Conservation (phyloP, 2,797 vertebrate genomes). For the Ptychobarbus kaznakovi region DNA sequence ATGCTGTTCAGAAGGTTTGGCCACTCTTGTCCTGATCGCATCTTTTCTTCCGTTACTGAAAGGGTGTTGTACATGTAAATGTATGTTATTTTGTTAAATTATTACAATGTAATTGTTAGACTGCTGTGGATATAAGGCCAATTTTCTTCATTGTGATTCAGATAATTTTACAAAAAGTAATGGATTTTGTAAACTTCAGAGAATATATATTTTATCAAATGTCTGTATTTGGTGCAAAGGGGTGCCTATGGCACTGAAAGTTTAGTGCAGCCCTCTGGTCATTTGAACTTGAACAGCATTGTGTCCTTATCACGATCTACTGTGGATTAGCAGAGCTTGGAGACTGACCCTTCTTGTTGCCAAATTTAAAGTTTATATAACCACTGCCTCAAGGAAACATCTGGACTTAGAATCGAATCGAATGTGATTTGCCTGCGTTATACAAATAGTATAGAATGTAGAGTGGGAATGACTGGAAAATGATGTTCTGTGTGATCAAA, state of each 20-base stretch:
- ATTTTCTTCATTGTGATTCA: slow-evolving; percentile 46
- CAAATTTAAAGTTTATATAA: slow-evolving; percentile 59
- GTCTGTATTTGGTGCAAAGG: slow-evolving; percentile 71
- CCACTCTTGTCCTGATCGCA: slow-evolving; percentile 34
- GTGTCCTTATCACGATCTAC: slow-evolving; percentile 52
- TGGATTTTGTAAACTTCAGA: slow-evolving; percentile 75
- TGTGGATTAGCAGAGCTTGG: slow-evolving; percentile 47
- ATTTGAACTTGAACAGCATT: slow-evolving; percentile 51
- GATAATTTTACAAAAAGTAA: slow-evolving; percentile 61
- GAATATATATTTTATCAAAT: slow-evolving; percentile 84
- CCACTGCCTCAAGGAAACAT: slow-evolving; percentile 50
- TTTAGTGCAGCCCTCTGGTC: slow-evolving; percentile 66
- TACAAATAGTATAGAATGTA: slow-evolving; percentile 50
- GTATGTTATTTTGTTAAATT: slow-evolving; percentile 52
- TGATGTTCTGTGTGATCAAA: not conserved
- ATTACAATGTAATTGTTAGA: slow-evolving; percentile 48
- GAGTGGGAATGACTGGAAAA: slow-evolving; percentile 5
- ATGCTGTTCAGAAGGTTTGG: slow-evolving; percentile 26
- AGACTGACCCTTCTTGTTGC: slow-evolving; percentile 59
- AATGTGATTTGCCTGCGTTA: slow-evolving; percentile 42
- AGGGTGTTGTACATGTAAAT: slow-evolving; percentile 41
- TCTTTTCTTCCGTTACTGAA: slow-evolving; percentile 34
- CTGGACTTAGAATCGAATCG: slow-evolving; percentile 10
- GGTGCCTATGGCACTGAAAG: slow-evolving; percentile 64
- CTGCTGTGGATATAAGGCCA: slow-evolving; percentile 47